phyloP scores from a whole-genome alignment of 2,797 vertebrate species.

The Bucorvus abyssinicus region DNA sequence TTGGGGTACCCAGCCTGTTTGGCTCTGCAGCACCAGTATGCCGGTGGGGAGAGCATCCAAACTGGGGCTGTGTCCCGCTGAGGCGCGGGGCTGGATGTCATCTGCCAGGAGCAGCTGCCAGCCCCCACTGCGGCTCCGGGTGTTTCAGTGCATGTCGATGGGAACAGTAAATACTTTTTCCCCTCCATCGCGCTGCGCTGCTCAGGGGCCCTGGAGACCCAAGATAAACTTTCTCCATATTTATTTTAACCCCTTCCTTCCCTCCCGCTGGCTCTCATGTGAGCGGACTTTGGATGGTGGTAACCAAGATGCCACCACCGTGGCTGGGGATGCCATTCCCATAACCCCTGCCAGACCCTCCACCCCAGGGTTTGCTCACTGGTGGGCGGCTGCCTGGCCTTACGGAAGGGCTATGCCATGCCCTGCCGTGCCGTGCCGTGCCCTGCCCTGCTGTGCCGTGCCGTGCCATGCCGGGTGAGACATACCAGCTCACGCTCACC shows the following conservation, averaged over 20 bases:
- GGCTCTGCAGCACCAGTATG: background rate
- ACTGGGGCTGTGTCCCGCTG: rapidly evolving
- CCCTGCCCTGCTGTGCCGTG: background rate
- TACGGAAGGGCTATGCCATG: rapidly evolving
- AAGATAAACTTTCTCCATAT: conserved; percentile 9
- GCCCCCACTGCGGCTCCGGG: rapidly evolving
- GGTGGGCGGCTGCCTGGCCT: rapidly evolving
- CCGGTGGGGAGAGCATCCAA: background rate
- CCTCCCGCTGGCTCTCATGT: background rate
- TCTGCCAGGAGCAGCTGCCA: background rate
- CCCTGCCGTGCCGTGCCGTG: background rate
- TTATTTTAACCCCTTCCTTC: conserved; percentile 17
- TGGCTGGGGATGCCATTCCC: background rate
- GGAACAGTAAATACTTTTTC: background rate
- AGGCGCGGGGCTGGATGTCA: background rate
- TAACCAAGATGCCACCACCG: background rate
- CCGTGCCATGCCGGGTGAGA: background rate
- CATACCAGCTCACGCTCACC: rapidly evolving
- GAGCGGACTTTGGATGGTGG: background rate
- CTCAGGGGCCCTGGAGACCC: background rate
- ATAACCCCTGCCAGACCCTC: background rate
- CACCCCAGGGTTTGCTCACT: rapidly evolving
- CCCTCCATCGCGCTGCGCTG: background rate
- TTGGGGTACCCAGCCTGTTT: rapidly evolving
- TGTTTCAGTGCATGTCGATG: rapidly evolving